Evolutionary conservation across 2,797 vertebrate species (phyloP), one percentile per base, ranked within the genome.

Genomic region (Lacerta viridis): DNA sequence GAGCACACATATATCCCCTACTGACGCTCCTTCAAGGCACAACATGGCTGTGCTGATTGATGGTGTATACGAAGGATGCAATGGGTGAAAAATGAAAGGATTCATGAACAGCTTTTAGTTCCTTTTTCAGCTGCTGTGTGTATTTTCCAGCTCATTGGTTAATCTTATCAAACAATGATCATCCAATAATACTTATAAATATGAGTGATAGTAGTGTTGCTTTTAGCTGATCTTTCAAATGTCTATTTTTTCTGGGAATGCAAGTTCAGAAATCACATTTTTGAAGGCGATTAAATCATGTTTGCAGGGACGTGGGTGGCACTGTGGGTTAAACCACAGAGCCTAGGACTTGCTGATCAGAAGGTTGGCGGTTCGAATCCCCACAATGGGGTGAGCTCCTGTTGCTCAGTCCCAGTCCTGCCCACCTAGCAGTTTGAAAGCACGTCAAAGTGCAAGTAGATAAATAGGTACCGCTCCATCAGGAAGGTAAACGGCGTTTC

Each of bases 81-180:
- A 9, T 25, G 33, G n/a, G 69, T 79, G 66, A 80, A 18, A 79
- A 86, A 69, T 55, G 33, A 46, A 43, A 80, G 13, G 20, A 27
- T 59, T 8, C 18, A 15, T 39, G 85, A 59, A 9, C n/a, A 64
- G 74, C 43, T 46, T 77, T 77, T 7, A 17, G 25, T 66, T 86
- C 2, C 7, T 68, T 68, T 46, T 25, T 29, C 27, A 29, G 5
- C 18, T 41, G 9, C 33, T 80, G 23, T 33, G 27, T n/a, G 9
- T 29, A 59, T 72, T 79, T 33, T 79, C 64, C 76, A 71, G 76
- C 39, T 39, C 13, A 72, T 36, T 66, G 84, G 29, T 36, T 61
- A 27, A 39, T 33, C 79, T 80, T 80, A 55, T 80, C 46, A 80
- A 71, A 71, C 43, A 85, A 85, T 85, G 61, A 85, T 71, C 20